These are phyloP conservation scores for Mugil cephalus DNA, from an alignment of 2,113 vertebrate species.

Conservation along the genomic window DNA sequence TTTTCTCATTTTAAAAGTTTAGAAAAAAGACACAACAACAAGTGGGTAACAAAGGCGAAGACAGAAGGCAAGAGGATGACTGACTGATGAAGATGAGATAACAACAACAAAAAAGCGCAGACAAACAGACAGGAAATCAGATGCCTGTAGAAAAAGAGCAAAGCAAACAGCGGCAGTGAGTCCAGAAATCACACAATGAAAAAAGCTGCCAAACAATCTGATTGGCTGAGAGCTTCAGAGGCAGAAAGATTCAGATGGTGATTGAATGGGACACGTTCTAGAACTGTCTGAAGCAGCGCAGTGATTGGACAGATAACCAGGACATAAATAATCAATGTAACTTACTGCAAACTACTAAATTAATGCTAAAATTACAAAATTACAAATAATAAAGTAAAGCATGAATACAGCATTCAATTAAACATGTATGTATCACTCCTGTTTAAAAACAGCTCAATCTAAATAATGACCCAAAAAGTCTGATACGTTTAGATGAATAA, in stretches of 20 bases:
- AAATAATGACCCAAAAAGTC: neutral
- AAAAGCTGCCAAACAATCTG: neutral
- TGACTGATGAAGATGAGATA: neutral
- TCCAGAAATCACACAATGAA: neutral
- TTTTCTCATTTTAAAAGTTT: no score
- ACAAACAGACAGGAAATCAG: neutral
- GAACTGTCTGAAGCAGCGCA: neutral
- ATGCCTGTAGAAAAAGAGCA: neutral
- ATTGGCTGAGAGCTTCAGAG: conserved; percentile 22
- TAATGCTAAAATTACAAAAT: no score
- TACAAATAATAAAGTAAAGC: no score
- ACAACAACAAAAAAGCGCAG: neutral
- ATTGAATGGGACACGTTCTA: conserved; percentile 6
- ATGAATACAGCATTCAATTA: no score
- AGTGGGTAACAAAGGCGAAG: neutral
- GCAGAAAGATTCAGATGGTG: no score
- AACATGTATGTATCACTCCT: no score
- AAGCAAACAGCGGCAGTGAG: neutral
- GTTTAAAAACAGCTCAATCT: no score
- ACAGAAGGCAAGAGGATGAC: neutral
- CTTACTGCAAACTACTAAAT: no score
- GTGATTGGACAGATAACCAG: no score
- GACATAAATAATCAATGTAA: neutral
- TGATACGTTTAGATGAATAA: neutral
- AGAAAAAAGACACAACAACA: no score